These are phyloP conservation scores for Cenopis cana DNA, from an alignment of 2,888 invertebrate genomes.

Conservation along the genomic window DNA sequence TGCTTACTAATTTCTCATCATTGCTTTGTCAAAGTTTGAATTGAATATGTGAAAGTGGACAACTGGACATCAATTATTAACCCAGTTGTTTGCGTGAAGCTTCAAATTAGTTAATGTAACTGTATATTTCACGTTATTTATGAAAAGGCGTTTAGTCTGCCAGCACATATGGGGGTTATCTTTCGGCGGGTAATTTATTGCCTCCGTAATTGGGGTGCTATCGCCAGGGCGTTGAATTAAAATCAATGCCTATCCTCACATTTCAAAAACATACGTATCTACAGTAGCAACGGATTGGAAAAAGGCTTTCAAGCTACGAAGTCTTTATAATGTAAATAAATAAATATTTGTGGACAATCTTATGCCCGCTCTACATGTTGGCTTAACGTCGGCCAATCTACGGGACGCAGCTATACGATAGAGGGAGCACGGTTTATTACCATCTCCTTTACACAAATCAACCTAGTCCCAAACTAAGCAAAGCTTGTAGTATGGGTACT, in stretches of 20 bases:
- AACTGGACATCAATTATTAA: not conserved
- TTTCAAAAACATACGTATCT: not conserved
- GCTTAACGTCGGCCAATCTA: too few species aligned
- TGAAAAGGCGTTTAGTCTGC: constrained; percentile 44
- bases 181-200: constrained; percentile 47
- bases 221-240: constrained; percentile 49
- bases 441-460: too few species aligned
- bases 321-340: too few species aligned
- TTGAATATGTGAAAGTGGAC: not conserved
- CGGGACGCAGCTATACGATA: too few species aligned
- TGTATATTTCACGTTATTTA: constrained; percentile 37
- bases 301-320: too few species aligned
- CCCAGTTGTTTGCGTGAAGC: not conserved
- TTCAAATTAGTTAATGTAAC: constrained; percentile 9
- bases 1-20: not conserved
- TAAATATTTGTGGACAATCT: too few species aligned
- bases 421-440: too few species aligned
- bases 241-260: constrained; percentile 18
- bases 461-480: too few species aligned
- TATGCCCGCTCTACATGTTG: too few species aligned
- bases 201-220: constrained; percentile 47
- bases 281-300: too few species aligned
- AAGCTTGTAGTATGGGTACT: too few species aligned
- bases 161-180: constrained; percentile 46
- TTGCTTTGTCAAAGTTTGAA: not conserved